Conservation (phyloP, 64 coral and sea anemone genomes). For the Stichodactyla mertensii region DNA sequence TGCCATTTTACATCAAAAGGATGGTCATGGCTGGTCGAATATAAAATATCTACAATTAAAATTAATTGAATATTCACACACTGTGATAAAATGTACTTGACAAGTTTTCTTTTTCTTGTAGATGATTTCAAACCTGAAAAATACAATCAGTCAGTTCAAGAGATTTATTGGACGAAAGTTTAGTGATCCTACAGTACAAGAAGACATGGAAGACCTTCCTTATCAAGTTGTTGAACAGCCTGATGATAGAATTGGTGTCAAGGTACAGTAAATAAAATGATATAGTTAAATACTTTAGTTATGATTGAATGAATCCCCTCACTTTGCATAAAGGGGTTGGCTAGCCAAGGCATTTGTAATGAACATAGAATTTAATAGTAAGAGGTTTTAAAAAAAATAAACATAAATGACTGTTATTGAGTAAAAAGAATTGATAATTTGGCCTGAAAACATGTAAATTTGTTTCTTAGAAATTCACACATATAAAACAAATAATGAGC, state of each 20-base stretch:
- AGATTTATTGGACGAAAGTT: slow-evolving; percentile 81
- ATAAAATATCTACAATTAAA: neutral
- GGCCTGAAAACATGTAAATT: no score
- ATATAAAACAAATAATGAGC: no score
- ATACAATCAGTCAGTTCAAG: slow-evolving; percentile 91
- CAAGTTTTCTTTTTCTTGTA: slow-evolving; percentile 24
- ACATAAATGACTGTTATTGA: no score
- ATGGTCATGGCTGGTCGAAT: neutral
- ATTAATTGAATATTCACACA: slow-evolving; percentile 4
- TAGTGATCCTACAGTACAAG: slow-evolving; percentile 71
- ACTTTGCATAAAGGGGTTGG: no score
- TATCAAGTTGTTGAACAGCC: slow-evolving; percentile 68
- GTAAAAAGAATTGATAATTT: no score
- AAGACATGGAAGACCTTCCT: slow-evolving; percentile 61
- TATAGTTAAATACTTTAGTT: no score
- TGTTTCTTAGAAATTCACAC: no score
- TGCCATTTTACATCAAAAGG: neutral
- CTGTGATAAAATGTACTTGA: neutral
- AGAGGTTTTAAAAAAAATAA: no score
- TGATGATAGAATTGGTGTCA: slow-evolving; percentile 70
- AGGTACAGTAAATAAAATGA: slow-evolving; percentile 32
- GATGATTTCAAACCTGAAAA: slow-evolving; percentile 86
- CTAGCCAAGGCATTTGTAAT: no score
- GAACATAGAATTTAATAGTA: no score
- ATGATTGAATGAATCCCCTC: no score